Evolutionary conservation across 2,888 invertebrate genomes (phyloP), one percentile per base, ranked within the genome.

Genomic region (Serripes groenlandicus): DNA sequence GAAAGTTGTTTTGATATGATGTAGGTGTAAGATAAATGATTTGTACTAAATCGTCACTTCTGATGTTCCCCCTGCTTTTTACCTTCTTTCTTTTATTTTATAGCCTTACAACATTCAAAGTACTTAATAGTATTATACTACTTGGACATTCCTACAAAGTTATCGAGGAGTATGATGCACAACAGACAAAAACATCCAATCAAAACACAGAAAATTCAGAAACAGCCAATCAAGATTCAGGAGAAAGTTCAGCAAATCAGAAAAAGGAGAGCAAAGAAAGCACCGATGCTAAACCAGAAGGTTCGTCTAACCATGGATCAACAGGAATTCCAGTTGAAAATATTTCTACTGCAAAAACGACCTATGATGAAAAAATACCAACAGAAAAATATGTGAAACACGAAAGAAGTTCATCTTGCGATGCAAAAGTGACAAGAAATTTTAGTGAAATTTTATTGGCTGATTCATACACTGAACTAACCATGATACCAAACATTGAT

Each of bases 71-170:
- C n/a, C n/a, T n/a, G n/a, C n/a, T n/a, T n/a, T n/a, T n/a, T n/a
- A n/a, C n/a, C n/a, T 49, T 49, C 49, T 49, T 35, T 74, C 42
- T 82, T 60, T 74, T 76, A 73, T 87, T 58, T 92, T 90, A 70
- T 90, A 94, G 95, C 81, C 87, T 95, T 80, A 83, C 94, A 77
- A 91, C 93, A 35, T 89, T 94, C 74, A 95, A 95, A 91, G 96
- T 99, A 64, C 96, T 98, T 18, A 97, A 97, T 88, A 98, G 98
- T 82, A 96, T 99, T 72, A 96, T 98, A 32, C 97, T 99, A 71
- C 96, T 99, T 84, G 99, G 99, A 3, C 97, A 97, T 94, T 98
- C 99, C 0, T 98, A 98, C 91, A 97, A 97, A 70, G 72, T 88
- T 28, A 83, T 89, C 28, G 68, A 84, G 54, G 72, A 62, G 28